Percentiles rank a stretch among this genome's conserved stretches.
Conservation (phyloP, 1,140 invertebrate species). For the Hydropsyche tenuis region DNA sequence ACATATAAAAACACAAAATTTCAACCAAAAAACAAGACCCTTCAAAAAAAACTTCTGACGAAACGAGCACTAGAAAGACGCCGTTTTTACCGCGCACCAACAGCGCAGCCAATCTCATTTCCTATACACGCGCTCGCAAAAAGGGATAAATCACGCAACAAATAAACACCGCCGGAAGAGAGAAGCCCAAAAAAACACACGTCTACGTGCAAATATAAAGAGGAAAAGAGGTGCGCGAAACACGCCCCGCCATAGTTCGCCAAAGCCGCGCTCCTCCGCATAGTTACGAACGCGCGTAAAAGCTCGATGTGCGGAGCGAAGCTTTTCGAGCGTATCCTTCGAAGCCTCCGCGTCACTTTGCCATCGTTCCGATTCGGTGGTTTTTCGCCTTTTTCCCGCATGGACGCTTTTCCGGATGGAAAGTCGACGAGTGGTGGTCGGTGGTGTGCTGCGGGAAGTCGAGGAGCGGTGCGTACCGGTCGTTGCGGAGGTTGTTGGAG, state of each 20-base stretch:
- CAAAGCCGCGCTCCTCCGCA: slow-evolving; percentile 1
- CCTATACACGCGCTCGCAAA: background rate
- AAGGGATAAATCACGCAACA: background rate
- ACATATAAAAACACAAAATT: too few relatives aligned
- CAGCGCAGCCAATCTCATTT: slow-evolving; percentile 2
- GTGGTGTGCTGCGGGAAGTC: too few relatives aligned
- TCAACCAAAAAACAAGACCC: too few relatives aligned
- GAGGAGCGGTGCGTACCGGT: too few relatives aligned
- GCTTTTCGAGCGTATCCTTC: slow-evolving; percentile 23
- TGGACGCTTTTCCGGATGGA: too few relatives aligned
- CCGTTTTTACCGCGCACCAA: background rate
- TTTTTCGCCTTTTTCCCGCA: background rate
- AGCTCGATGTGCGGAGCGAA: slow-evolving; percentile 1
- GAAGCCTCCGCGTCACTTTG: background rate
- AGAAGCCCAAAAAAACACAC: background rate
- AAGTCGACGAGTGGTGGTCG: too few relatives aligned
- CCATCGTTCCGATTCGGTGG: background rate
- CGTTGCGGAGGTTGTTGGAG: too few relatives aligned
- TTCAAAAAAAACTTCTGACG: too few relatives aligned
- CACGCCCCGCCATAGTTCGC: slow-evolving; percentile 20
- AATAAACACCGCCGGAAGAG: background rate
- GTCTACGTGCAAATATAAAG: background rate
- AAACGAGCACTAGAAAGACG: too few relatives aligned
- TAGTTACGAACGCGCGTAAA: slow-evolving; percentile 14
- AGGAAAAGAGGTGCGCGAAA: slow-evolving; percentile 14